These are phyloP conservation scores for Macrophya annulata DNA, from an alignment of 2,888 invertebrate species.

Conservation along the genomic window DNA sequence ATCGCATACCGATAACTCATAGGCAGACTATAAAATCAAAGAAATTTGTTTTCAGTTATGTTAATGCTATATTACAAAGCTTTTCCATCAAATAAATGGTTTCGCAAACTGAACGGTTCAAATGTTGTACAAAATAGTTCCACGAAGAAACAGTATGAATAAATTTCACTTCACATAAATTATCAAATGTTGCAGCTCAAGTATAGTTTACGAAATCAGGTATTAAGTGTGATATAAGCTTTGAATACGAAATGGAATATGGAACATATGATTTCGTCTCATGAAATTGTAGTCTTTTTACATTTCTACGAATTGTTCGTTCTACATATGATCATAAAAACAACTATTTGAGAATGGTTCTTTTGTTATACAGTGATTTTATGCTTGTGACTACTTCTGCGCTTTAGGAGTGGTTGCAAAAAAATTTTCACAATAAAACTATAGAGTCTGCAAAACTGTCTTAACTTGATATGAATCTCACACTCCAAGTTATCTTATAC, in stretches of 20 bases:
- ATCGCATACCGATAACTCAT: background rate
- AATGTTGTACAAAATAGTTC: background rate
- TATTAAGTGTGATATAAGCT: conserved; percentile 27
- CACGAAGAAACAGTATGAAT: background rate
- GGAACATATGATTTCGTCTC: background rate
- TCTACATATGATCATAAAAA: background rate
- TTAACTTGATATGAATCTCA: conserved; percentile 23
- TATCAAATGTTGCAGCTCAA: background rate
- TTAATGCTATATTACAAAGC: background rate
- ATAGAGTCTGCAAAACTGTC: conserved; percentile 36
- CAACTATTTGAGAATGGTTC: conserved; percentile 19
- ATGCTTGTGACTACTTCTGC: conserved; percentile 66
- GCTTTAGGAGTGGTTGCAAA: conserved; percentile 69
- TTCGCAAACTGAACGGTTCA: conserved; percentile 2
- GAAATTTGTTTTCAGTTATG: background rate
- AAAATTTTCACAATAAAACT: conserved; percentile 3
- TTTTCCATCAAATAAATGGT: conserved; percentile 12
- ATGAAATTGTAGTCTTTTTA: conserved; percentile 3
- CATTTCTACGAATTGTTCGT: background rate
- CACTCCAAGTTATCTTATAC: background rate
- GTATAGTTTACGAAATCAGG: conserved; percentile 12
- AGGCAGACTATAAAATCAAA: background rate
- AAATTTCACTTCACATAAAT: background rate
- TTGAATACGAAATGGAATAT: background rate
- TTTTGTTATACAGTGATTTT: background rate